Conservation (phyloP, 30 jellyfish, hydroid and myxozoan species). For the Nemopilema nomurai region DNA sequence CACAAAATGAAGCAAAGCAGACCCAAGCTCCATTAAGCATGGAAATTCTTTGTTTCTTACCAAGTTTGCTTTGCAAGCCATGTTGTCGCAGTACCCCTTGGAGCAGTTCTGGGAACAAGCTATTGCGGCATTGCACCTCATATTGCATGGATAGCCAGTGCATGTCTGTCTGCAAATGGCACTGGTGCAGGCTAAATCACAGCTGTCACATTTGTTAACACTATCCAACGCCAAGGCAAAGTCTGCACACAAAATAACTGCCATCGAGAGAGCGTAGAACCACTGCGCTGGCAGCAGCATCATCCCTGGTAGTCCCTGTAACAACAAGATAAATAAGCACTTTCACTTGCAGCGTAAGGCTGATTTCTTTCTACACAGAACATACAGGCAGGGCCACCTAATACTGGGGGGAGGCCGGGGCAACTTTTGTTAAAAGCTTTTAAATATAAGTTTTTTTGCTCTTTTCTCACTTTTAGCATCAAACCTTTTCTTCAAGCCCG, state of each 20-base stretch:
- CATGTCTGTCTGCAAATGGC: constrained; percentile 34
- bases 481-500: too few relatives aligned
- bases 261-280: neutral
- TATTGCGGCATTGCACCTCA: constrained; percentile 21
- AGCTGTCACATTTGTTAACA: neutral
- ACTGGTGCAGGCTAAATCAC: constrained; percentile 4
- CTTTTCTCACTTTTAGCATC: too few relatives aligned
- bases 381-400: too few relatives aligned
- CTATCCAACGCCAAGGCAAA: neutral
- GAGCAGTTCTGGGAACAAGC: constrained; percentile 39
- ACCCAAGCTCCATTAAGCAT: too few relatives aligned
- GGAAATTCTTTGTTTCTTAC: constrained; percentile 8
- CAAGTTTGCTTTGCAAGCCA: constrained; percentile 32
- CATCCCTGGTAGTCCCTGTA: neutral
- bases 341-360: too few relatives aligned
- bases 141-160: constrained; percentile 18
- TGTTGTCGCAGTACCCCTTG: constrained; percentile 16
- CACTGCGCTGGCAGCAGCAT: neutral
- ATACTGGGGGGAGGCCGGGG: too few relatives aligned
- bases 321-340: neutral
- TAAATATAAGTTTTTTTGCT: too few relatives aligned
- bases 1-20: too few relatives aligned
- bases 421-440: too few relatives aligned
- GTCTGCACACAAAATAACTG: neutral
- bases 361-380: too few relatives aligned